Evolutionary conservation across 2,888 invertebrate genomes (phyloP), one percentile per base, ranked within the genome.

Genomic region (Macaria notata): DNA sequence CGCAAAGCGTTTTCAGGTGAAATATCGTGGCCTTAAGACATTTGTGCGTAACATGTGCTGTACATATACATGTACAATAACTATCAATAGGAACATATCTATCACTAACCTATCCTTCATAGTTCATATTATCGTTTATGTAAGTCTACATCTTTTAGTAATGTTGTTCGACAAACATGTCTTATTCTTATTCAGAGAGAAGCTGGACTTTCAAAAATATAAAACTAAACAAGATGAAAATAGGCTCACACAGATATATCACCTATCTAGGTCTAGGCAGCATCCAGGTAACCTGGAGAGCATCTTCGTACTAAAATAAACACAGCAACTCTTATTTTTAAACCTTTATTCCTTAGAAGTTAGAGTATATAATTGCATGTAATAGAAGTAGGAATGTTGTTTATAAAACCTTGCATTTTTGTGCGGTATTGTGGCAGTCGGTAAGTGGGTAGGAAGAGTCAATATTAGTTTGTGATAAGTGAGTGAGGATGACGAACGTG

Each of bases 361-460:
- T 56, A 48, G 31, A 56, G 56, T 56, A 8, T 31, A 48, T 6
- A 41, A 42, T 31, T 7, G 4, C 38, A 6, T 31, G n/a, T 4
- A 6, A 19, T 45, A 5, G 39, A 41, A 3, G 1, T 5, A 29
- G 36, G 19, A 36, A 46, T 53, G 42, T 53, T 53, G 53, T 53
- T 49, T 42, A 49, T 45, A 47, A 54, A 53, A 65, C 65, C 69
- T 70, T 66, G 72, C 70, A 70, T 70, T 71, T 71, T 73, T 70
- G 54, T 64, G 30, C 50, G 61, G 43, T 50, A 50, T 44, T 44
- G 68, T 46, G 51, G 36, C 62, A 56, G 56, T 70, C 65, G 70
- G 71, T 68, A 63, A 73, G 63, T 67, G 59, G 67, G 67, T 60
- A 64, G 9, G 39, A 64, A 49, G 53, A 56, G 48, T 62, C 60